Evolutionary conservation across 2,797 vertebrate species (phyloP), one percentile per base, ranked within the genome.

Genomic region (Sparus aurata): DNA sequence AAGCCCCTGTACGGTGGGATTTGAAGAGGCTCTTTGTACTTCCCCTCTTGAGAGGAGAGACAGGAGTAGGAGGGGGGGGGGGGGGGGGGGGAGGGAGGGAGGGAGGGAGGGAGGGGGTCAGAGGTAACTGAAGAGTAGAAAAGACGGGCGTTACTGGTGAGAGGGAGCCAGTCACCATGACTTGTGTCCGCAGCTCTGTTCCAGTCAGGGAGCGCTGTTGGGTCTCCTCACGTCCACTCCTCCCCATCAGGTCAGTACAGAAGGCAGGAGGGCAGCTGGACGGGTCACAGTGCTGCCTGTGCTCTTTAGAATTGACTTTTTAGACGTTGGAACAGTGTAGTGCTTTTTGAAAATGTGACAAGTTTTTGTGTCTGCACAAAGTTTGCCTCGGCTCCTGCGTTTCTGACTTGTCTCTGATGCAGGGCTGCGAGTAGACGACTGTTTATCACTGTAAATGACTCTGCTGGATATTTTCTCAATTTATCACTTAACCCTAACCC

Each of bases 11-110:
- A 59, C 16, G n/a, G 73, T 80, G 77, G 76, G 82, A 76, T 84
- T 61, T 90, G 83, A 91, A 93, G 88, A 87, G 91, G 75, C 83
- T 82, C 91, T 92, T 92, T 94, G 91, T 93, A 75, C 73, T 86
- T 67, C 67, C 73, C 60, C 86, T 79, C 68, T 73, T 61, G 66
- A 78, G 80, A 53, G 76, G 68, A 77, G 74, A 45, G 77, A 64
- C 27, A 46, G 75, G 73, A 45, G 52, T 13, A 7, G 58, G 52
- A 34, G 34, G 13, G 23, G 9, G 10, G 34, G 41, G 43, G 22
- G 55, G 1, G 25, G 20, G 60, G 2, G 34, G 47, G 3, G 55
- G 23, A 9, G 10, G 34, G 41, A 43, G 22, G 55, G 1, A 25
- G 20, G 60, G 2, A 34, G 47, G 3, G 55, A 17, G 25, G 25